Evolutionary conservation across 1,140 invertebrate genomes (phyloP).

Genomic region (Drosophila ironensis): DNA sequence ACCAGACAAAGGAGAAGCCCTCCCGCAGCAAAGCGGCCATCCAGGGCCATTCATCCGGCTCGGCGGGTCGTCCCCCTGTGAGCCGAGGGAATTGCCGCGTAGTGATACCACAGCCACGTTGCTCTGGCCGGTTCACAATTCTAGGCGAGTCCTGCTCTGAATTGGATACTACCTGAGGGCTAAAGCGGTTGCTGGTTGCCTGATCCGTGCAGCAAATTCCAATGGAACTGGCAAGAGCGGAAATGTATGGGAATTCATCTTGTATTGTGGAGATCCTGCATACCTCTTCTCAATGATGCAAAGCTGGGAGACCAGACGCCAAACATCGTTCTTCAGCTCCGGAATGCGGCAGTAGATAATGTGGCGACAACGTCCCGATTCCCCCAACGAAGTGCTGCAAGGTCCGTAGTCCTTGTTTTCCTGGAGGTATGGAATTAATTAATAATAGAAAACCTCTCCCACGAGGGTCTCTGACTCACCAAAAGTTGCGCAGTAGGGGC

Average conservation of each 20-base stretch:
- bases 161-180: slow-evolving; percentile 53
- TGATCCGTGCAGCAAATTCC: slow-evolving; percentile 80
- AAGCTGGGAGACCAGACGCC: slow-evolving; percentile 85
- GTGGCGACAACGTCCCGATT: slow-evolving; percentile 86
- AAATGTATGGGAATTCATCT: no score
- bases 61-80: slow-evolving; percentile 85
- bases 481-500: slow-evolving; percentile 36
- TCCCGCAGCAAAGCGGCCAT: slow-evolving; percentile 87
- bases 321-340: slow-evolving; percentile 84
- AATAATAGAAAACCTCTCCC: no score
- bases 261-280: no score
- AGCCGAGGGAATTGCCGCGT: slow-evolving; percentile 84
- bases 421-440: slow-evolving; percentile 19
- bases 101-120: slow-evolving; percentile 87
- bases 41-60: slow-evolving; percentile 91
- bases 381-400: slow-evolving; percentile 85
- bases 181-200: slow-evolving; percentile 41
- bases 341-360: slow-evolving; percentile 85
- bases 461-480: slow-evolving; percentile 29
- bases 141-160: slow-evolving; percentile 32
- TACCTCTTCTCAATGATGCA: slow-evolving; percentile 86
- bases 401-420: slow-evolving; percentile 83
- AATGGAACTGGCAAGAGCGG: slow-evolving; percentile 56
- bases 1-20: slow-evolving; percentile 84
- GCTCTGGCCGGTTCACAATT: slow-evolving; percentile 63